Evolutionary conservation across 92 coral and sea anemone genomes (phyloP), one percentile per base, ranked within the genome.

Genomic region (Umimayanthus kanabou): DNA sequence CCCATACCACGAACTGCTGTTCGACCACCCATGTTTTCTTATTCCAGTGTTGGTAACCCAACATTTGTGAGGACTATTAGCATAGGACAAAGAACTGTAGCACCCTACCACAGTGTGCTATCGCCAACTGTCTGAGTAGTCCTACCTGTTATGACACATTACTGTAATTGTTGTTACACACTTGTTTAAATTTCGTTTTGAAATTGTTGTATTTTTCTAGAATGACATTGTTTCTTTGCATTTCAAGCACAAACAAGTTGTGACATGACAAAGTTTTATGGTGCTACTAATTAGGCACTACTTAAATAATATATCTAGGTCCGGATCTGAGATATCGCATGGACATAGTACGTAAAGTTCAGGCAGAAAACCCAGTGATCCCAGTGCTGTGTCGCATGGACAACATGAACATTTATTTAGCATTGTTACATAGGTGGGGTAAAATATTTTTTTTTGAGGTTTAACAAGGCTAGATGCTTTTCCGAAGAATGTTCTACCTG

Each of bases 311-410:
- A 65, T 6, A 33, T 13, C 25, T 23, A 77, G 14, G 55, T 77
- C 81, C 81, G n/a, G n/a, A 77, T 9, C 81, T 77, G 81, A 77
- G 81, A 77, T 9, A 77, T 77, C 81, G 37, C 81, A 77, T 77
- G 81, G 81, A 47, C 16, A 10, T 25, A 22, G 81, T 39, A 45
- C 65, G 55, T 9, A 40, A 33, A 77, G 58, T 77, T n/a, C n/a
- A 65, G 61, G 81, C 64, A 39, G 4, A 26, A 70, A 26, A n/a
- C 4, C 65, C 39, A 20, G 64, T 45, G 37, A n/a, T n/a, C n/a
- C n/a, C n/a, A n/a, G n/a, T n/a, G n/a, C n/a, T n/a, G n/a, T n/a
- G n/a, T n/a, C n/a, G n/a, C n/a, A n/a, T n/a, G n/a, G n/a, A n/a
- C n/a, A n/a, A n/a, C n/a, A n/a, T n/a, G n/a, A n/a, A n/a, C n/a